These are phyloP conservation scores for Ceratina japonica DNA, from an alignment of 1,140 invertebrate genomes.

Conservation along the genomic window DNA sequence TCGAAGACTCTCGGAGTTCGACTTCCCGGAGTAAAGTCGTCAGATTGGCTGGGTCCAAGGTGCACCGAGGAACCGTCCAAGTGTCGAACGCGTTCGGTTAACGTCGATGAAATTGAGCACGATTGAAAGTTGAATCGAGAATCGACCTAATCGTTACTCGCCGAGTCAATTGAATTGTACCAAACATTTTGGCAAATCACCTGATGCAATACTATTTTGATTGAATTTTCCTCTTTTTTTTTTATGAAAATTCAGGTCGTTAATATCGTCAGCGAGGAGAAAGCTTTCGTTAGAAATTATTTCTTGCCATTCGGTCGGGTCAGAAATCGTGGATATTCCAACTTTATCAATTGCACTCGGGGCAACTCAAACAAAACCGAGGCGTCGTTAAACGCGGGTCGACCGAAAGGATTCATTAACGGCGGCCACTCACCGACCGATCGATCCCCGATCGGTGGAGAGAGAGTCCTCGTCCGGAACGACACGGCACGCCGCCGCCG, in stretches of 20 bases:
- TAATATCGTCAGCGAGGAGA: neutral
- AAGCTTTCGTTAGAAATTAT: neutral
- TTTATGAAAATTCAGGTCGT: too few relatives aligned
- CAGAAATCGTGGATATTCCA: neutral
- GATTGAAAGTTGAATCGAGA: neutral
- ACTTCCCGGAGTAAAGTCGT: constrained; percentile 30
- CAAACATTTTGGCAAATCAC: too few relatives aligned
- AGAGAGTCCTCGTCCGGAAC: neutral
- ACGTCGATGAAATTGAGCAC: constrained; percentile 10
- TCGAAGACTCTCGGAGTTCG: constrained; percentile 24
- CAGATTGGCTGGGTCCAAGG: constrained; percentile 24
- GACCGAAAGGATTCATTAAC: constrained; percentile 30
- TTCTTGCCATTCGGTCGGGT: neutral
- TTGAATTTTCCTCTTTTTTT: too few relatives aligned
- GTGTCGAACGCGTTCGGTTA: constrained; percentile 2
- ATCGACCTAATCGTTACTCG: too few relatives aligned
- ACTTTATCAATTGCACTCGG: neutral
- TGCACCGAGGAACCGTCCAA: constrained; percentile 9
- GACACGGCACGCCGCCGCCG: neutral
- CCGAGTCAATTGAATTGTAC: too few relatives aligned
- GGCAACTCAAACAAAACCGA: neutral
- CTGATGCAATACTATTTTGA: neutral
- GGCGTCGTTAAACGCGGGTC: neutral
- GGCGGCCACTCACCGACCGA: constrained; percentile 4
- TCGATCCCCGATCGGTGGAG: neutral